Conservation (phyloP, 2,888 invertebrate species). For the Diarsia brunnea region DNA sequence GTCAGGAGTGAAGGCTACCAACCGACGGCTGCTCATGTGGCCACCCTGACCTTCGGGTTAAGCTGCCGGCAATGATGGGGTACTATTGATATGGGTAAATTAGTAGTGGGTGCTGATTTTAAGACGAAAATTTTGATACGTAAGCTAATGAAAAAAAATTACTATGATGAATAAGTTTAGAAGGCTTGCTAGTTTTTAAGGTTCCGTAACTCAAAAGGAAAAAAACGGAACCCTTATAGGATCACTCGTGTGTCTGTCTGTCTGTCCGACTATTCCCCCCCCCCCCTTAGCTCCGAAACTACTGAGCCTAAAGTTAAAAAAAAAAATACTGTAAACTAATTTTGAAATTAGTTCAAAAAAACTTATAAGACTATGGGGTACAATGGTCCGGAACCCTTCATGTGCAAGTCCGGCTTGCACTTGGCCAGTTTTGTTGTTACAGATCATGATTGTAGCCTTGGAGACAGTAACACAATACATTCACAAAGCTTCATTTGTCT, state of each 20-base stretch:
- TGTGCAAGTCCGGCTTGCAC: no score
- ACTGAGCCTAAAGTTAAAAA: no score
- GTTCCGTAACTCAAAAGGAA: no score
- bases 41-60: constrained; percentile 74
- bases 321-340: no score
- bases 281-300: no score
- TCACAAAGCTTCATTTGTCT: not conserved
- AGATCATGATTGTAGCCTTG: not conserved
- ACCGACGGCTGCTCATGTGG: constrained; percentile 72
- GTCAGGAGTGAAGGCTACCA: constrained; percentile 85
- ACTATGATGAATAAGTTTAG: not conserved
- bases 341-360: no score
- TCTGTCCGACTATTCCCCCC: no score
- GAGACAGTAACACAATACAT: no score
- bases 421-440: not conserved
- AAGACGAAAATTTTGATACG: not conserved
- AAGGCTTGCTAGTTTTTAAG: not conserved
- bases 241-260: no score
- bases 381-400: no score
- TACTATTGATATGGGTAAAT: constrained; percentile 66
- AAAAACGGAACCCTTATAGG: no score
- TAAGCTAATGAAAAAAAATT: not conserved
- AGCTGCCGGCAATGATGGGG: constrained; percentile 71
- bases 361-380: no score
- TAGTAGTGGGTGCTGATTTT: constrained; percentile 49